phyloP scores from a whole-genome alignment of 2,888 invertebrate genomes.

The Cataglyphis albicans region DNA sequence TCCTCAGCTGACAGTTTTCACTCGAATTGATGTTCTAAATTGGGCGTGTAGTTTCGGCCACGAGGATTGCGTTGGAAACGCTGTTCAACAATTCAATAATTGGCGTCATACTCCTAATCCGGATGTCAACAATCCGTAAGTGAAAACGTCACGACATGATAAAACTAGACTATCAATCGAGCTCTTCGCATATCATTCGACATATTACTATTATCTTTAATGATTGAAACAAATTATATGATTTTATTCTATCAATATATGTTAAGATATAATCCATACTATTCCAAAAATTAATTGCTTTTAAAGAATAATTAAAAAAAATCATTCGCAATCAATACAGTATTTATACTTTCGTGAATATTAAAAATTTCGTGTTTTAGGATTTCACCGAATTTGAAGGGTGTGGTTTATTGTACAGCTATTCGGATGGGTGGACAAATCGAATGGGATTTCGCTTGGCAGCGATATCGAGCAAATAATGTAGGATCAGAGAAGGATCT shows the following conservation, averaged over 20 bases:
- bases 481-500: constrained; percentile 94
- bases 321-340: not conserved
- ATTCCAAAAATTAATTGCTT: not conserved
- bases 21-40: constrained; percentile 90
- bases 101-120: constrained; percentile 92
- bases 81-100: constrained; percentile 90
- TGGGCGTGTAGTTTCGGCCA: constrained; percentile 93
- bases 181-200: not conserved
- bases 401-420: constrained; percentile 95
- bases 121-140: constrained; percentile 92
- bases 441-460: constrained; percentile 96
- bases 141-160: constrained; percentile 58
- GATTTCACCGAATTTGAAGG: constrained; percentile 93
- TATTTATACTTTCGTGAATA: not conserved
- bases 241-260: not conserved
- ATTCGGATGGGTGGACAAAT: constrained; percentile 93
- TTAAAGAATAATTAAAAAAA: constrained; percentile 7
- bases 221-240: not conserved
- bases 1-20: constrained; percentile 90
- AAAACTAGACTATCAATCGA: not conserved
- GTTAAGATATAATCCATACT: not conserved
- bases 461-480: constrained; percentile 91
- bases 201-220: not conserved
- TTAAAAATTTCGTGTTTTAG: constrained; percentile 85
- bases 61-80: constrained; percentile 91